A percentile compares a stretch with the other conserved stretches of the same genome.
These are phyloP conservation scores for Papilio protenor DNA, from an alignment of 2,888 invertebrate species.

Conservation along the genomic window DNA sequence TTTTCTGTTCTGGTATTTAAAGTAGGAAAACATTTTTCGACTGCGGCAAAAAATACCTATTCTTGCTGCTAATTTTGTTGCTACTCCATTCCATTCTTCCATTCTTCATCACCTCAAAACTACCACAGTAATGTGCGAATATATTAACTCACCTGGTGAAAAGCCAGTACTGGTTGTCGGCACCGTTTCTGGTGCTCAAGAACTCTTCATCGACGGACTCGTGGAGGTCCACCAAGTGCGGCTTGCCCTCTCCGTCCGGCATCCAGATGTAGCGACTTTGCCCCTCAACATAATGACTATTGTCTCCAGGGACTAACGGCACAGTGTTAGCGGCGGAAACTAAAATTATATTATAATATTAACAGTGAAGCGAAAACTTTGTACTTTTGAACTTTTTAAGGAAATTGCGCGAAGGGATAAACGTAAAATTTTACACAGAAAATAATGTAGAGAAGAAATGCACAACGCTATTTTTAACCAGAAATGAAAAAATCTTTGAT, in stretches of 20 bases:
- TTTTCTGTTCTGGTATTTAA: too few relatives aligned
- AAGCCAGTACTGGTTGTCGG: slow-evolving; percentile 65
- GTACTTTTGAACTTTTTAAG: too few relatives aligned
- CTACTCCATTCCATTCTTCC: too few relatives aligned
- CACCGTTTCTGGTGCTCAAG: slow-evolving; percentile 56
- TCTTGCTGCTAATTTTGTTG: too few relatives aligned
- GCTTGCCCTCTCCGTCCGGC: slow-evolving; percentile 63
- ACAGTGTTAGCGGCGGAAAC: slow-evolving; percentile 57
- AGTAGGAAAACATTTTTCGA: too few relatives aligned
- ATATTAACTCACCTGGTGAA: slow-evolving; percentile 55
- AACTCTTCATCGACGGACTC: slow-evolving; percentile 52
- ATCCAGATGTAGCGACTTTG: slow-evolving; percentile 67
- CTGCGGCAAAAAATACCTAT: too few relatives aligned
- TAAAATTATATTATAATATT: slow-evolving; percentile 17
- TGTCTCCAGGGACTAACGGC: slow-evolving; percentile 60
- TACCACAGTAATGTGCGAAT: neutral
- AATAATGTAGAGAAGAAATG: too few relatives aligned
- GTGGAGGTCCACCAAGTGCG: slow-evolving; percentile 63
- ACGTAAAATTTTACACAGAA: too few relatives aligned
- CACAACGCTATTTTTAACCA: too few relatives aligned
- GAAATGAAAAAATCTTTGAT: too few relatives aligned
- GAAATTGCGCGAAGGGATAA: too few relatives aligned
- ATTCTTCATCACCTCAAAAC: neutral
- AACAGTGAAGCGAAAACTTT: too few relatives aligned
- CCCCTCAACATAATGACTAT: slow-evolving; percentile 66